A percentile compares a stretch with the other conserved stretches of the same genome.
Evolutionary conservation across 64 coral and sea anemone species (phyloP).

Genomic region (Montipora cactus): DNA sequence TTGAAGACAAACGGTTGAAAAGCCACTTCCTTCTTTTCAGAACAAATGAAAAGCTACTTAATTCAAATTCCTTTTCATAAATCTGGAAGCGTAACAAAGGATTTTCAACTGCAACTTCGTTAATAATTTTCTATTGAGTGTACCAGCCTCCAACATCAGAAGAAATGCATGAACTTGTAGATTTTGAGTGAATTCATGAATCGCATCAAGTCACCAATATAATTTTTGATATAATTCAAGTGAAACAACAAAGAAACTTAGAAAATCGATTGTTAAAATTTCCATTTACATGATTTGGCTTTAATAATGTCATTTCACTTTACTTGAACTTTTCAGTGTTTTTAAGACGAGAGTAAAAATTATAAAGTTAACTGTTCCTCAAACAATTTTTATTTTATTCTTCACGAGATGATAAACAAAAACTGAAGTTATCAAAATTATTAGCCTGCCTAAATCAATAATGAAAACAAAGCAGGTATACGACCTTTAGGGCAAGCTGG

Average conservation of each 20-base stretch:
- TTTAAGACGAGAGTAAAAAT: too few species aligned
- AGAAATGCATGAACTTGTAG: neutral
- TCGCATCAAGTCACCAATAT: neutral
- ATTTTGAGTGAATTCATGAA: neutral
- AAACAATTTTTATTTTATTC: neutral
- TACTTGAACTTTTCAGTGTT: too few species aligned
- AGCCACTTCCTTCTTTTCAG: neutral
- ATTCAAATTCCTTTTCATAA: neutral
- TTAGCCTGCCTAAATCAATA: slow-evolving; percentile 6
- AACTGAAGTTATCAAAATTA: neutral
- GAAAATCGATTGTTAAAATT: too few species aligned
- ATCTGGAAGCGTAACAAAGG: neutral
- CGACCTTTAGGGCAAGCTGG: neutral
- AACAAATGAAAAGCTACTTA: neutral
- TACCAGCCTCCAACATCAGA: neutral
- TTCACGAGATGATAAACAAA: neutral
- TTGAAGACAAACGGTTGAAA: neutral
- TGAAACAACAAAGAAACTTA: neutral
- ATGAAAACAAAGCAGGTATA: neutral
- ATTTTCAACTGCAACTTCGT: neutral
- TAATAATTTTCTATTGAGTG: neutral
- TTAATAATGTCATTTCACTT: neutral
- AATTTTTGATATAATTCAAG: neutral
- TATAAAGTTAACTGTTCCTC: too few species aligned
- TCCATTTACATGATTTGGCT: too few species aligned